These are phyloP conservation scores for Chionodraco myersi DNA, from an alignment of 2,113 vertebrate species.

Conservation along the genomic window DNA sequence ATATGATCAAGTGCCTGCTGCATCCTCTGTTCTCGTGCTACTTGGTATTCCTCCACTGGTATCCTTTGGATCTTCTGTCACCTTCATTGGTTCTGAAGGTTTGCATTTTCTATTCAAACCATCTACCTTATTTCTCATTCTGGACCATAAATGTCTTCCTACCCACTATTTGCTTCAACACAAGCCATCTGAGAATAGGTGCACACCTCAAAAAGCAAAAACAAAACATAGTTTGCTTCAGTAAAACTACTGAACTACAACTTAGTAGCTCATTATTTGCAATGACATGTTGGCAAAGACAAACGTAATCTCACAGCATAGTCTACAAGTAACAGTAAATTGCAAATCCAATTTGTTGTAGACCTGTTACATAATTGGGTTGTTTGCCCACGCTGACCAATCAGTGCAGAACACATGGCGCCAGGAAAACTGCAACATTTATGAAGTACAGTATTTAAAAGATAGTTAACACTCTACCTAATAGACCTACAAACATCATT, in stretches of 20 bases:
- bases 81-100: constrained; percentile 61
- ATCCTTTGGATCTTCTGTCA: constrained; percentile 61
- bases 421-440: not conserved
- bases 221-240: constrained; percentile 2
- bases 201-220: constrained; percentile 10
- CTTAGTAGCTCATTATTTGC: not conserved
- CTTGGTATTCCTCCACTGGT: constrained; percentile 58
- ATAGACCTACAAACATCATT: not conserved
- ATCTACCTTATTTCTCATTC: constrained; percentile 47
- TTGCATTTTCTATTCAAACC: constrained; percentile 58
- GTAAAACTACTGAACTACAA: constrained; percentile 11
- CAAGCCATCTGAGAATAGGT: constrained; percentile 31
- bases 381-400: not conserved
- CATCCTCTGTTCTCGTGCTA: constrained; percentile 42
- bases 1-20: constrained; percentile 46
- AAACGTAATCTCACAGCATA: not conserved
- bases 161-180: constrained; percentile 17
- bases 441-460: not conserved
- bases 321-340: not conserved
- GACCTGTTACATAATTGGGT: not conserved
- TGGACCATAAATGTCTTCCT: constrained; percentile 32
- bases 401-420: not conserved
- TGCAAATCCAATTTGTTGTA: not conserved
- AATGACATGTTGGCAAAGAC: not conserved
- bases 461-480: not conserved